Base-by-base conservation (phyloP, 2,888 invertebrate genomes). In the Agonopterix subpropinquella region DNA sequence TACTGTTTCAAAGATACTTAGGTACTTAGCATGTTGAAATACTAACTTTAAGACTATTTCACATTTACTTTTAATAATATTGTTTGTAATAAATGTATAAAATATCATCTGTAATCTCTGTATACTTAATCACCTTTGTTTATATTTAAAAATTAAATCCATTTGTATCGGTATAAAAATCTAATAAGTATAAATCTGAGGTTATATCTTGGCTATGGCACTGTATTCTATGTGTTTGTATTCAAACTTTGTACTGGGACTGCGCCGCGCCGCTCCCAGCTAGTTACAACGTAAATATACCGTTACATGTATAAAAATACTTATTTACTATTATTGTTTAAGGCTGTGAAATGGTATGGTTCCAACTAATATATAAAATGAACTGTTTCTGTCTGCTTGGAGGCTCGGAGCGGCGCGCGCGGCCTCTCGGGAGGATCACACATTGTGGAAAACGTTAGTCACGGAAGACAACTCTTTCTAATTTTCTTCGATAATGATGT, bases 81-180 rank as follows among this genome's bases (percentile, higher is more conserved):
- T 84, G 84, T 86, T 74, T 85, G 85, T 87, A 87, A 87, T 88
- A 88, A 88, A 85, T 88, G 87, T 88, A 88, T 88, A 88, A 88
- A 88, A 88, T 88, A 88, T 87, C 86, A 87, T 88, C 87, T 88
- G 81, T 87, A 86, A 86, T 88, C 84, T 88, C 87, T 88, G 87
- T 88, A 88, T 87, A 87, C 85, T 83, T 85, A 88, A 86, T 87
- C 87, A 87, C 84, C 81, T 80, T 85, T 84, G 83, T 82, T 81
- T 80, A 86, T 87, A 86, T 84, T 88, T 87, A 82, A 88, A 85
- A 88, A 88, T 86, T 88, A 88, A 88, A 88, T 88, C 87, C 87
- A 88, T 88, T 87, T 87, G 84, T 88, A 86, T 86, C 80, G 87
- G 87, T 88, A 88, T 88, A 86, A 88, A 84, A 88, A 85, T 87